Base-by-base conservation (phyloP, 2,113 vertebrate species). In the Glareola pratincola region DNA sequence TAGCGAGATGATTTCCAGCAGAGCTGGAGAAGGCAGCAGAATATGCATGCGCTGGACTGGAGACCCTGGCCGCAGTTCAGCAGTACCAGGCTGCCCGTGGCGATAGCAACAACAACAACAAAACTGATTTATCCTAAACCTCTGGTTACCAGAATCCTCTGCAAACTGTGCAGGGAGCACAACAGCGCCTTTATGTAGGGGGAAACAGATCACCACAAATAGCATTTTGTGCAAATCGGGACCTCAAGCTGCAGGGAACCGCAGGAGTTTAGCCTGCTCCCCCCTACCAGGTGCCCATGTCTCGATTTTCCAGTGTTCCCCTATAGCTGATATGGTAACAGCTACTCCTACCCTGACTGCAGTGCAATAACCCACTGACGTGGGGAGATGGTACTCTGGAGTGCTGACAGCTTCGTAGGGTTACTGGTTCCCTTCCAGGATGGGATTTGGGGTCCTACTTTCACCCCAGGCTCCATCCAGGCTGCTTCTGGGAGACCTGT, bases 21-120 rank as follows among this genome's bases (percentile, higher is more conserved):
- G 93, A 92, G 81, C 56, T 88, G 62, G 43, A 79, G 67, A 81
- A 96, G 67, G 67, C 82, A 87, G 57, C 53, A 94, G 66, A 88
- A 94, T 26, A 29, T 69, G 63, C 62, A 18, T 14, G 27, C 1
- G 6, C 73, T 81, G 74, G 83, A 27, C 66, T 79, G 50, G 63
- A 93, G 88, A 89, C n/a, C 36, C 69, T 96, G 89, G 89, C 86
- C 48, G 32, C 69, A 85, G 57, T 94, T 89, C 92, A 95, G 86
- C 84, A 85, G 67, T 34, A 87, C 54, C 66, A 90, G 74, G 62
- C 81, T 95, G 91, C 80, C 80, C 8, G 4, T 1, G 1, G 84
- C 0, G 32, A 92, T 21, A 92, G 80, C 51, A 94, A 50, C 85
- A 91, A 69, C 76, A 90, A 54, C 45, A 87, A 66, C 36, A 88